Base-by-base conservation (phyloP, 2,888 invertebrate species). In the Aleiodes alternator region DNA sequence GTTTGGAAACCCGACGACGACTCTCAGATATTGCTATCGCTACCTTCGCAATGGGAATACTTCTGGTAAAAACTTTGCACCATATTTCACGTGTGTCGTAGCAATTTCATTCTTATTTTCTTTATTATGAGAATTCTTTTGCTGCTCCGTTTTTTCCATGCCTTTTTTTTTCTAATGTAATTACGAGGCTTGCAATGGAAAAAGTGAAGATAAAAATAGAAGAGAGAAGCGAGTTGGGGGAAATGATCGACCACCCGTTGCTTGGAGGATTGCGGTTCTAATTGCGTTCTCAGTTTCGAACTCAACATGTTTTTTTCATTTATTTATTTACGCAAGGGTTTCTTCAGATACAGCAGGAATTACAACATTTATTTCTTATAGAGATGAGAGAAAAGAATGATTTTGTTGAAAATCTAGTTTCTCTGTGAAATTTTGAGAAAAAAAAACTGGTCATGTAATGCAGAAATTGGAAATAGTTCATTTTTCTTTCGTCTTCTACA, bases 191-290 rank as follows among this genome's bases (percentile, higher is more conserved):
- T 23, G 53, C 53, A 7, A 53, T 69, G 50, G 56, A 53, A 29
- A 38, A 70, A 53, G 61, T 57, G 23, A 23, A 14, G 34, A 53
- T 61, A 56, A 29, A 74, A 43, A 56, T 31, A n/a, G 51, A 48
- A 29, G 56, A 73, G 66, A n/a, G 55, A 53, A 55, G 51, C 23
- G 66, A 69, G 51, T 34, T 29, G 34, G 55, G 64, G 48, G 79
- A 76, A 79, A 80, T n/a, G 82, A 78, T 50, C 72, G 76, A 31
- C 76, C 61, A 50, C 73, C 78, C 57, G 76, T 72, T 68, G 80
- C 80, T 6, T 66, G 29, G 73, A 14, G 74, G 66, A 71, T 75
- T 57, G 75, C 71, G 69, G 57, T 66, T 71, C 75, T 75, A 71
- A 75, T 75, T 75, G 66, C 75, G 71, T 71, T 75, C 48, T 12